Conservation (phyloP, 2,113 vertebrate species). For the Aldabrachelys gigantea region DNA sequence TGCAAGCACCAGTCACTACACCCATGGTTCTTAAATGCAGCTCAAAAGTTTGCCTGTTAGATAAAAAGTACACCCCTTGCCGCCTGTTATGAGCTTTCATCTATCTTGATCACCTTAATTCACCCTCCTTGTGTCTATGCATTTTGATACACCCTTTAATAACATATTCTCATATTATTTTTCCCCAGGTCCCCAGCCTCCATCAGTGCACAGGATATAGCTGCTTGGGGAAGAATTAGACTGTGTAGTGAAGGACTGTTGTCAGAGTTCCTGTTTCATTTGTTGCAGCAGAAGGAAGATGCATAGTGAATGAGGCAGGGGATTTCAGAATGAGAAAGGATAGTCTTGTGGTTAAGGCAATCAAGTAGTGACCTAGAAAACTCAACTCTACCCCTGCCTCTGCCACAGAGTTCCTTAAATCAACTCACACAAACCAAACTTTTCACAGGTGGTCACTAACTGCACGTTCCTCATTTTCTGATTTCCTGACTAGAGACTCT, state of each 20-base stretch:
- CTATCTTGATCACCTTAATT: neutral
- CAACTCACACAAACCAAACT: too few relatives aligned
- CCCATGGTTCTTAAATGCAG: neutral
- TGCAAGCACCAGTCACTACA: rapidly evolving
- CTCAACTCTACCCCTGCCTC: too few relatives aligned
- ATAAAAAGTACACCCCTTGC: neutral
- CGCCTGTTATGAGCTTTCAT: neutral
- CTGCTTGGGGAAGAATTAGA: neutral
- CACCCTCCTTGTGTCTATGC: neutral
- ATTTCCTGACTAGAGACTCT: neutral
- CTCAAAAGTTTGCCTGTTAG: neutral
- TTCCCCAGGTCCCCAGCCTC: neutral
- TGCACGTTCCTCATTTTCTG: neutral
- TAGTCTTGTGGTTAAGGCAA: neutral
- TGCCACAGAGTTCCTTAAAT: too few relatives aligned
- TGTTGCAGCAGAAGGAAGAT: neutral
- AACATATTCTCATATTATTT: neutral
- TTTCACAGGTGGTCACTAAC: neutral
- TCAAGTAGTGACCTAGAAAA: neutral
- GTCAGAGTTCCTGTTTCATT: neutral
- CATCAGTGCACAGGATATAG: neutral
- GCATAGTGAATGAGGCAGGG: neutral
- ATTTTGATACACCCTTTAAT: neutral
- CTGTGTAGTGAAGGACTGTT: neutral
- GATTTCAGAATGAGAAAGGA: neutral